Base-by-base conservation (phyloP, 2,113 vertebrate species). In the Chaetodon auriga region DNA sequence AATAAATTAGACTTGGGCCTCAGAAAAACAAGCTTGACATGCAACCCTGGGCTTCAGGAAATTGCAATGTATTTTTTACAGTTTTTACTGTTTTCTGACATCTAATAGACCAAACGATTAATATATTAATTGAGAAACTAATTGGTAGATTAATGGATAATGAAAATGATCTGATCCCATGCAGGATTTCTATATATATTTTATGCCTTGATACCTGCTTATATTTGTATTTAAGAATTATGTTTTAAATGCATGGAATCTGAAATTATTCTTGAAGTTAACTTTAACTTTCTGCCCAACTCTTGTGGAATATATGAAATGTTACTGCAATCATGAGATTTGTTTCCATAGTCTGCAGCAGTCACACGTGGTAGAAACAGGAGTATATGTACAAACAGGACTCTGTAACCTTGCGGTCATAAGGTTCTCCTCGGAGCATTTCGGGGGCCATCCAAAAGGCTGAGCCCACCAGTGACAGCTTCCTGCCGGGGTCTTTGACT, bases 371-470 rank as follows among this genome's bases (percentile, higher is more conserved):
- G 13, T 1, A 58, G 36, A 25, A 19, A 13, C 7, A 41, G 43
- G 51, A 46, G 21, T 23, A 36, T 36, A 25, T 66, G 0, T 35
- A 62, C 6, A 64, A 48, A n/a, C 57, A 43, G 48, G 3, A 35
- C 38, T 70, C 21, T 38, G 25, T 19, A 86, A 97, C 97, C 95
- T 97, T 97, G 48, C 94, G 92, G 92, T 97, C 96, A 0, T 97
- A 97, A 0, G 94, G 96, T 70, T 97, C 97, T 36, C 97, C 97
- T 4, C 96, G 91, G 41, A 97, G 92, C 97, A 97, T 97, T 89
- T 97, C 96, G 0, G 97, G 96, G 6, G 96, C 96, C 96, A 97
- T 97, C 97, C 97, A 97, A 93, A 97, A 97, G 51, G 97, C 96
- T 0, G 96, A 97, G 35, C 97, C 96, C 76, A 97, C 96, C 60